Conservation (phyloP, 2,113 vertebrate genomes). For the Charadrius vociferus region DNA sequence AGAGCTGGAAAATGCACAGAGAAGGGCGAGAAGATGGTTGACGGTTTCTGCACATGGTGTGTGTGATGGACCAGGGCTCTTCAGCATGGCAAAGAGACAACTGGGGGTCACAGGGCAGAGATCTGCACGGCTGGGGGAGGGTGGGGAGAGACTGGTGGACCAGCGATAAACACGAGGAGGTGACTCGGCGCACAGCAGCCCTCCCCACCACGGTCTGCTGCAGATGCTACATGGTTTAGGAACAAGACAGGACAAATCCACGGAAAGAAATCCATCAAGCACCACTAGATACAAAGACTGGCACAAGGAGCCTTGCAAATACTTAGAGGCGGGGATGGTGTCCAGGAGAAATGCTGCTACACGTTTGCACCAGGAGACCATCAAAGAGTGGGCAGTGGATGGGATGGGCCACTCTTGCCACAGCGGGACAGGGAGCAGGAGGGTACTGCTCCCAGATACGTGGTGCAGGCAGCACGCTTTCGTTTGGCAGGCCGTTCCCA, state of each 20-base stretch:
- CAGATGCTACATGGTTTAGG: background rate
- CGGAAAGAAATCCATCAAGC: background rate
- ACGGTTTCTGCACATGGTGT: background rate
- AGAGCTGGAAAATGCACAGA: background rate
- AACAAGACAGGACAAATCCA: background rate
- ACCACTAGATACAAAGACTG: background rate
- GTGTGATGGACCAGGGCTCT: background rate
- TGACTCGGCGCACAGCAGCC: background rate
- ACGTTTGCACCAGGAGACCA: background rate
- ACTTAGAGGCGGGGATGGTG: background rate
- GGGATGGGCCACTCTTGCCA: background rate
- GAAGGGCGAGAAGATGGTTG: background rate
- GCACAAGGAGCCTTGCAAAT: background rate
- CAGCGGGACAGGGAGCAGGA: background rate
- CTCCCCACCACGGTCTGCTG: background rate
- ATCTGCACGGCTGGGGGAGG: accelerated
- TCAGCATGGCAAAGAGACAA: background rate
- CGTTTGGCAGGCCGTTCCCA: background rate
- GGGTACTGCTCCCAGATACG: background rate
- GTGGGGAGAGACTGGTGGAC: background rate
- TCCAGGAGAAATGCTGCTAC: background rate
- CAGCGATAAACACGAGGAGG: background rate
- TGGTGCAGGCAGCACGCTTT: background rate
- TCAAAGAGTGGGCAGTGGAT: background rate
- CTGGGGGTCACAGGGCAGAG: background rate